These are phyloP conservation scores for Anhinga anhinga DNA, from an alignment of 2,113 vertebrate genomes.

Conservation along the genomic window DNA sequence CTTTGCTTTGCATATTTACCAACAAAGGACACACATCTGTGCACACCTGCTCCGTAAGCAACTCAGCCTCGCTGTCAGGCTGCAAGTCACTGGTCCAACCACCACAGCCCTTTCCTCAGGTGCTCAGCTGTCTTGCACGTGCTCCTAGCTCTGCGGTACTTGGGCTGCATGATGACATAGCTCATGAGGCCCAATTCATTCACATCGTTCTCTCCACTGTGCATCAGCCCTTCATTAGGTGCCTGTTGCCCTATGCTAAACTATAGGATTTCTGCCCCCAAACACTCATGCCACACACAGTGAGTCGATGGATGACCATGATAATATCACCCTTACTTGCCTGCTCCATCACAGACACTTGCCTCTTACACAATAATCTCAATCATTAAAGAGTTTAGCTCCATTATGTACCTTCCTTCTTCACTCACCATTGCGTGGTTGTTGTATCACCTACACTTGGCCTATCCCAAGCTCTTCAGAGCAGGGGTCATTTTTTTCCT, in stretches of 20 bases:
- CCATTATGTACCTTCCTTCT: not conserved
- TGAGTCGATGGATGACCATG: not conserved
- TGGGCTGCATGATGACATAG: accelerated
- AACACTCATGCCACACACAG: not conserved
- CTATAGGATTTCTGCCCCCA: not conserved
- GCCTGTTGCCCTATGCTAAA: not conserved
- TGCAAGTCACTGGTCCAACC: not conserved
- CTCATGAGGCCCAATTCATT: not conserved
- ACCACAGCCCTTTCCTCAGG: not conserved
- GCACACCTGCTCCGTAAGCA: not conserved
- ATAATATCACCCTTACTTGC: not conserved
- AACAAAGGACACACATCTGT: not conserved
- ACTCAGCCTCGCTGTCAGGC: not conserved
- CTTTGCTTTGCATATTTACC: not conserved
- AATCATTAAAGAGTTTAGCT: not conserved
- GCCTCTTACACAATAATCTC: not conserved
- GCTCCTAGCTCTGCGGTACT: not conserved
- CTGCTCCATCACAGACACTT: not conserved
- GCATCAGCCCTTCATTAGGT: not conserved
- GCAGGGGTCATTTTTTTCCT: not conserved
- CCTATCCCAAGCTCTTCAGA: not conserved
- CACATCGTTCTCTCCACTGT: not conserved
- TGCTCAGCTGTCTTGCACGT: not conserved
- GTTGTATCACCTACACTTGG: not conserved
- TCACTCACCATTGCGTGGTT: not conserved